Percentiles rank a stretch among this genome's conserved stretches.
phyloP scores from a whole-genome alignment of 2,797 vertebrate species.

The Crax fasciolata region DNA sequence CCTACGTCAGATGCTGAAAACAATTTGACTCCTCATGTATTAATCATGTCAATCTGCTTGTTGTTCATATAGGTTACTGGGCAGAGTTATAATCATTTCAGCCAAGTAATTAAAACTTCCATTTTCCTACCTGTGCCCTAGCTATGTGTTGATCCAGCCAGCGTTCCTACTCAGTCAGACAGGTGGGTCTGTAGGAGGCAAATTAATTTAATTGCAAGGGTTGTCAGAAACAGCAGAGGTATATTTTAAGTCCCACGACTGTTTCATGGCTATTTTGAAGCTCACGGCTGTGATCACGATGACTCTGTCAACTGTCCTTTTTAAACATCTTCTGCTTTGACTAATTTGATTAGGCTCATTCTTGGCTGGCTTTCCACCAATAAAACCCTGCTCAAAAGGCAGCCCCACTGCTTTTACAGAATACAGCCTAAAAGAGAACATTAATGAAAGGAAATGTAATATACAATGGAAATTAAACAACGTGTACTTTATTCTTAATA shows the following conservation, averaged over 20 bases:
- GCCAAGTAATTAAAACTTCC: not conserved
- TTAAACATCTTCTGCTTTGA: slow-evolving; percentile 14
- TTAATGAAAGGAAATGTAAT: not conserved
- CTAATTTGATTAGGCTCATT: not conserved
- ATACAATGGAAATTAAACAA: not conserved
- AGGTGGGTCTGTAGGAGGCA: not conserved
- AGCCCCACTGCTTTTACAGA: not conserved
- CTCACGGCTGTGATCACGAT: not conserved
- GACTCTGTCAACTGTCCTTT: not conserved
- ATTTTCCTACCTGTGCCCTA: not conserved
- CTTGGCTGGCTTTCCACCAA: not conserved
- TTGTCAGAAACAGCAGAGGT: not conserved
- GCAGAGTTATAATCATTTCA: not conserved
- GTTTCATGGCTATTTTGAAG: not conserved
- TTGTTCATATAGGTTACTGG: rapidly evolving
- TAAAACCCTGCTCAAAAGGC: not conserved
- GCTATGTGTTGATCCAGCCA: not conserved
- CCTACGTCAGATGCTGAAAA: not conserved
- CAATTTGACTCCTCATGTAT: not conserved
- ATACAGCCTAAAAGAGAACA: slow-evolving; percentile 7
- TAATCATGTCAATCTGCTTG: not conserved
- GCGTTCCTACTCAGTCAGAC: not conserved
- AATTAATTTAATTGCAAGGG: not conserved
- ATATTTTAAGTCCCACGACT: not conserved
- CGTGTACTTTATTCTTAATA: not conserved